Evolutionary conservation across 1,140 invertebrate genomes (phyloP), one percentile per base, ranked within the genome.

Genomic region (Notospermus geniculatus): DNA sequence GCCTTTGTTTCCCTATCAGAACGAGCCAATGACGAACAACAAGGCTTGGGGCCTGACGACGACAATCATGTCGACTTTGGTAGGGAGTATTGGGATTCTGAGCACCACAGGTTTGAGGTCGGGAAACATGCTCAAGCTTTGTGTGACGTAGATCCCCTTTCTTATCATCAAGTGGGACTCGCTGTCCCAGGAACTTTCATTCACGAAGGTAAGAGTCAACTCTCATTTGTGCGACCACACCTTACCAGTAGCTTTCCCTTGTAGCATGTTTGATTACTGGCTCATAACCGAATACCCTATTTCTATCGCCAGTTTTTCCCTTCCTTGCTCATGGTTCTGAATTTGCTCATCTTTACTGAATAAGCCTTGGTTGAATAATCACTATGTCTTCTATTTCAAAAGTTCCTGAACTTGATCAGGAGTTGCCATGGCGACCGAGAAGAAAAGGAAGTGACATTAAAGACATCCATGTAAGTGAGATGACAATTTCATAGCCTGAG

Each of bases 131-230:
- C 70, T 22, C 62, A 71, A 15, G 58, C 68, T 0, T 56, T 78
- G 41, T 54, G 60, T 19, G 66, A 75, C 23, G 32, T 71, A 25
- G 74, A 80, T 60, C 76, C 76, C n/a, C 60, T 77, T 13, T 77
- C 76, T 9, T 77, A 78, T 60, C 76, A 80, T 62, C 66, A 72
- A 41, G 63, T 80, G 60, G 75, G 71, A 9, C 59, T 80, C 23
- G 75, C 77, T 39, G 65, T 80, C 13, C 77, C 76, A 11, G 77
- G 73, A 45, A 71, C 71, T 23, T 80, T 77, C 56, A 64, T 80
- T n/a, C 52, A 63, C 22, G 70, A 71, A 68, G 63, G 76, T 78
- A 58, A 64, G 74, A 63, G 2, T 13, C 9, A 52, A n/a, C n/a
- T n/a, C n/a, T 36, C 32, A 36, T 36, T 36, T 15, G 32, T 4